Percentiles rank a stretch among this genome's conserved stretches.
Evolutionary conservation across 2,888 invertebrate genomes (phyloP).

Genomic region (Leuctra nigra): DNA sequence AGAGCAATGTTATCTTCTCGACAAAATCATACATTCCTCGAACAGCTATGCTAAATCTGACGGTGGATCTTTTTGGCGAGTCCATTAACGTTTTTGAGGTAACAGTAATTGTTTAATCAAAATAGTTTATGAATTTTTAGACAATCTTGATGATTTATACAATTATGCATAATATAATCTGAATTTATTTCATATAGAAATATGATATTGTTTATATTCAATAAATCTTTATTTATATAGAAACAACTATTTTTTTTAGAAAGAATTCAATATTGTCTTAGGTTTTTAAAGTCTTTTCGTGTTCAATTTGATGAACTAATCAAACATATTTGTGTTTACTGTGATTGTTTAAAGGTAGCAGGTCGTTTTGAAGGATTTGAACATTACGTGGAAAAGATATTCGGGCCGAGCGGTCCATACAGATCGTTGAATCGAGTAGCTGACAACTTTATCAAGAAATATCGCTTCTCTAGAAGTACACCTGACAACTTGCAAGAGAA

Average conservation of each 20-base stretch:
- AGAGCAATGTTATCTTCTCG: constrained; percentile 78
- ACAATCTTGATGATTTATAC: no score
- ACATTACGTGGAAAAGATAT: constrained; percentile 70
- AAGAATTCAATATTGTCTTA: no score
- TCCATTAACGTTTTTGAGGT: constrained; percentile 82
- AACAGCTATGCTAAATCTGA: constrained; percentile 70
- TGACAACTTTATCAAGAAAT: constrained; percentile 49
- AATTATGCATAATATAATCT: constrained; percentile 1
- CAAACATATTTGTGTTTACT: no score
- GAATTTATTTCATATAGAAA: not conserved
- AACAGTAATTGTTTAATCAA: constrained; percentile 32
- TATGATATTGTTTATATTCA: not conserved
- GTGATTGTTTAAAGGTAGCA: constrained; percentile 59
- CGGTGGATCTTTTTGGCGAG: constrained; percentile 82
- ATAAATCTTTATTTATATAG: constrained; percentile 32
- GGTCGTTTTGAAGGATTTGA: constrained; percentile 85
- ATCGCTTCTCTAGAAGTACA: constrained; percentile 44
- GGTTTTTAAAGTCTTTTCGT: no score
- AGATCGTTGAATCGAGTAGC: constrained; percentile 53
- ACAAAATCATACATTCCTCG: constrained; percentile 80
- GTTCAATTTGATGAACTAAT: no score
- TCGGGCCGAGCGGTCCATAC: constrained; percentile 72
- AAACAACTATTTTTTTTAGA: no score
- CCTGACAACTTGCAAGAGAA: constrained; percentile 48
- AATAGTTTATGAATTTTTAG: no score